Conservation (phyloP, 1,140 invertebrate genomes). For the Choristoneura fumiferana region DNA sequence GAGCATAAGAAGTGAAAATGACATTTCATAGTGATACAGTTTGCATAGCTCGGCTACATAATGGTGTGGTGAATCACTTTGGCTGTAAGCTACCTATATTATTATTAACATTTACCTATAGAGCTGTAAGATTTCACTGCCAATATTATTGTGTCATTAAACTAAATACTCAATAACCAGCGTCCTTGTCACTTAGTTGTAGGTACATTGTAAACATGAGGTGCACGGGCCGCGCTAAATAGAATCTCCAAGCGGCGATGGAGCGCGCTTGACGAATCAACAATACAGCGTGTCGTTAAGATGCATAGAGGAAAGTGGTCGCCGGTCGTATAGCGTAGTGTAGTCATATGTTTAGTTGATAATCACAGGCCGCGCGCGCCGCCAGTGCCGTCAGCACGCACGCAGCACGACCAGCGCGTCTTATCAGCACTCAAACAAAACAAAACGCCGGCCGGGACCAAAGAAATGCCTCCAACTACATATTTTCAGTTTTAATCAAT, state of each 20-base stretch:
- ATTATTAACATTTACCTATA: no score
- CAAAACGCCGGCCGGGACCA: slow-evolving; percentile 3
- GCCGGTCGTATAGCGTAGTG: slow-evolving; percentile 38
- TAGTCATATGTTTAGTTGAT: slow-evolving; percentile 69
- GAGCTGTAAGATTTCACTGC: no score
- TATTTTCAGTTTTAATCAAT: no score
- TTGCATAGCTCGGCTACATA: no score
- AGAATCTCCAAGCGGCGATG: neutral
- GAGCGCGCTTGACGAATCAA: slow-evolving; percentile 37
- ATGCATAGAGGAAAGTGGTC: slow-evolving; percentile 48
- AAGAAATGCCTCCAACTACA: neutral
- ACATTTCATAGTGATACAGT: no score
- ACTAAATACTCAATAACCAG: no score
- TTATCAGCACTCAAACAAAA: slow-evolving; percentile 11
- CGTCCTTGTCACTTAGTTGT: no score
- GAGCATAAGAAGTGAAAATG: no score
- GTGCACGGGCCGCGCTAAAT: neutral
- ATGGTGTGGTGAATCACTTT: no score
- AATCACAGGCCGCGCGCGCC: slow-evolving; percentile 52
- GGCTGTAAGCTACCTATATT: no score
- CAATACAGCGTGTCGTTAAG: slow-evolving; percentile 43
- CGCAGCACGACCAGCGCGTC: slow-evolving; percentile 29
- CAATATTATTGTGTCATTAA: no score
- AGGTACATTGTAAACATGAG: no score
- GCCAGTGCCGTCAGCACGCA: slow-evolving; percentile 39